Conservation (phyloP, 1,140 invertebrate species). For the Drosophila santomea region DNA sequence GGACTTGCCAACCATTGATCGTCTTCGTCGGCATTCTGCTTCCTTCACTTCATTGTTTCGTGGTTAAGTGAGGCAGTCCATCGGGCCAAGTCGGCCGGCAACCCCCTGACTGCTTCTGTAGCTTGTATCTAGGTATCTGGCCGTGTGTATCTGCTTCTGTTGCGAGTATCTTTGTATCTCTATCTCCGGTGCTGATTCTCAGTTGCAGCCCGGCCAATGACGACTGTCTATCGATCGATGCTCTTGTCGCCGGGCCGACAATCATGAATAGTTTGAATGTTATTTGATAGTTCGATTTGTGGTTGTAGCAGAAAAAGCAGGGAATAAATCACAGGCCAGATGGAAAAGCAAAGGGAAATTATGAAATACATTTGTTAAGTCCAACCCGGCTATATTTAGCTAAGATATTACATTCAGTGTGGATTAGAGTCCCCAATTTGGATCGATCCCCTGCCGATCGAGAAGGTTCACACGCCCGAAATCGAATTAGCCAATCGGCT, state of each 20-base stretch:
- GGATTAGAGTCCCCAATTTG: not conserved
- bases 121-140: constrained; percentile 37
- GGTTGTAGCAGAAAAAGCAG: constrained; percentile 52
- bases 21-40: constrained; percentile 71
- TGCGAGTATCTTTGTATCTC: constrained; percentile 35
- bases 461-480: constrained; percentile 53
- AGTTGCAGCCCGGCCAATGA: constrained; percentile 63
- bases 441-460: constrained; percentile 8
- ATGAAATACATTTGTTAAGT: constrained; percentile 42
- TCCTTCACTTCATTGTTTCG: constrained; percentile 79
- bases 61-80: constrained; percentile 73
- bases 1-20: constrained; percentile 69
- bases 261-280: constrained; percentile 64
- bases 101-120: constrained; percentile 33
- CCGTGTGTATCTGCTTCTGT: constrained; percentile 48
- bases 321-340: constrained; percentile 26
- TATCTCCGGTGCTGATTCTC: constrained; percentile 31
- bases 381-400: constrained; percentile 1
- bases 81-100: constrained; percentile 39
- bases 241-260: constrained; percentile 64
- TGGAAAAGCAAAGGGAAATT: constrained; percentile 33
- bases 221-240: constrained; percentile 63
- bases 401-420: not conserved
- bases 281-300: constrained; percentile 73
- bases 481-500: constrained; percentile 38